Base-by-base conservation (phyloP, 2,113 vertebrate genomes). In the Symphodus melops region DNA sequence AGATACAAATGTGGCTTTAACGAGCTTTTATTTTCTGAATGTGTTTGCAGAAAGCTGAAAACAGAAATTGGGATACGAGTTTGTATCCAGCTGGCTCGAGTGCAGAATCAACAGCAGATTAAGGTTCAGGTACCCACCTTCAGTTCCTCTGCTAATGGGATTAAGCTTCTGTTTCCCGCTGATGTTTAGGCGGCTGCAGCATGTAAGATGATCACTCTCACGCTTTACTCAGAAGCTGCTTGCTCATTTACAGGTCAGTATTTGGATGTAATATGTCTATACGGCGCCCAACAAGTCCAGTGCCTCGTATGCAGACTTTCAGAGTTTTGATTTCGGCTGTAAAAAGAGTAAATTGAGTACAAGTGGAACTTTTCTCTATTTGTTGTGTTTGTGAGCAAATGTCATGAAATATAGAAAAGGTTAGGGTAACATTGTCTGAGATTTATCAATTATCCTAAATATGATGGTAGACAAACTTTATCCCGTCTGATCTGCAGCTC, bases 151-250 rank as follows among this genome's bases (percentile, higher is more conserved):
- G 55, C 28, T 69, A 42, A 76, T 8, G n/a, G 63, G 65, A 48
- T 71, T 51, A 70, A 14, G 64, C 59, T 59, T 71, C 73, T 5
- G 68, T 67, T 79, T 81, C 60, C 21, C 65, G 58, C n/a, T 48
- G 5, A 19, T 36, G 62, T 83, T 68, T 7, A 56, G 17, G 54
- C 4, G 49, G 49, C 39, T n/a, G n/a, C 69, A 44, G 39, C 37
- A n/a, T 16, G 7, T 58, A 25, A 49, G 33, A 12, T 52, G 0
- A 8, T 36, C 13, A 5, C 67, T 13, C 8, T 5, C 19, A 13
- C 8, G 17, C 37, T 11, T 12, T 28, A 4, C 46, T n/a, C 12
- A 17, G 39, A 44, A 44, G 42, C 11, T 44, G 42, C 1, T 44
- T 44, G 28, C 28, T 14, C 42, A 44, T 44, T 39, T 3, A 41